Percentiles rank a stretch among this genome's conserved stretches.
Evolutionary conservation across 1,140 invertebrate species (phyloP).

Genomic region (Dendrolimus punctatus): DNA sequence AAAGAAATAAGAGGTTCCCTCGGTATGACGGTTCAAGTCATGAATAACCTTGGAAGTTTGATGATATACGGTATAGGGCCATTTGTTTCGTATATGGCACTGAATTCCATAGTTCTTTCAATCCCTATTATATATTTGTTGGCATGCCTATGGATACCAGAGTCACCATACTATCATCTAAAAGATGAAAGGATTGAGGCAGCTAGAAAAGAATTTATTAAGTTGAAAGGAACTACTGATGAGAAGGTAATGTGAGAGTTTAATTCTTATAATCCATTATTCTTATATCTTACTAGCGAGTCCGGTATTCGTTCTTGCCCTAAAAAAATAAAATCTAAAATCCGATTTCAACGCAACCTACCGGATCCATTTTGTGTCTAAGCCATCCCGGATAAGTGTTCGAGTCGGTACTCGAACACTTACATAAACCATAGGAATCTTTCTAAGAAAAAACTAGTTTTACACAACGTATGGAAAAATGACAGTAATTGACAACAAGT

Average conservation of each 20-base stretch:
- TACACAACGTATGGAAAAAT: too few relatives aligned
- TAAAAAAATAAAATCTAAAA: too few relatives aligned
- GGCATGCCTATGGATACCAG: constrained; percentile 80
- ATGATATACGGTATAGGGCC: constrained; percentile 72
- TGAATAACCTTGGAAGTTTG: constrained; percentile 78
- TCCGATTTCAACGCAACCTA: too few relatives aligned
- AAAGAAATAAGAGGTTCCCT: constrained; percentile 78
- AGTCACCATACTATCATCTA: constrained; percentile 82
- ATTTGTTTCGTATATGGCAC: constrained; percentile 65
- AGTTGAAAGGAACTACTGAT: constrained; percentile 54
- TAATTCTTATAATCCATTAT: neutral
- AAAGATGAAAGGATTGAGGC: constrained; percentile 68
- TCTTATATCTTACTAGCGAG: too few relatives aligned
- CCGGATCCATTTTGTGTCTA: too few relatives aligned
- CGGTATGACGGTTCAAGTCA: constrained; percentile 78
- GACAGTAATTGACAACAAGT: too few relatives aligned
- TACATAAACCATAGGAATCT: too few relatives aligned
- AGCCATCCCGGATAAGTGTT: too few relatives aligned
- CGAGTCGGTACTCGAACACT: too few relatives aligned
- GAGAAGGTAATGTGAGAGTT: constrained; percentile 36
- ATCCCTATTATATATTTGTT: constrained; percentile 73
- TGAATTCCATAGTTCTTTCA: constrained; percentile 64
- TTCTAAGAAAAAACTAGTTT: too few relatives aligned
- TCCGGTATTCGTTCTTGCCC: too few relatives aligned
- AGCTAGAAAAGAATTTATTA: constrained; percentile 58